Base-by-base conservation (phyloP, 2,888 invertebrate species). In the Chloroclystis v-ata region DNA sequence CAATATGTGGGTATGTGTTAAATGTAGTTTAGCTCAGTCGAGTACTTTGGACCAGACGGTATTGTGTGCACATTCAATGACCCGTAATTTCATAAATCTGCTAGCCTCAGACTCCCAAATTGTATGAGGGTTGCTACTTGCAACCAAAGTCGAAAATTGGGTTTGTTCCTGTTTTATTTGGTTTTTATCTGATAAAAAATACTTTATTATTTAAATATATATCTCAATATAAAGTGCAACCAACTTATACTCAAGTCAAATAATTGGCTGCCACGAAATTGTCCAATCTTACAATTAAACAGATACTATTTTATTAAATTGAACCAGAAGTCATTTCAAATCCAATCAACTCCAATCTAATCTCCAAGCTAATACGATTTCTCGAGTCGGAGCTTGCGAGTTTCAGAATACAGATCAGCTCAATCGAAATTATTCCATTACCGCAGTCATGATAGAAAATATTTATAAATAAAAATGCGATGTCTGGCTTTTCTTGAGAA, bases 401-500 rank as follows among this genome's bases (percentile, higher is more conserved):
- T 69, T 78, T 73, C 72, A 69, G 82, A 79, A 84, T 84, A 82
- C 77, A 74, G 76, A 85, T 79, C 70, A 80, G 78, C 59, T 69
- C 54, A 51, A 66, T 75, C 67, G 71, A 76, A 79, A 82, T 82
- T 81, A 82, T 83, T 83, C 80, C 78, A 79, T 79, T 78, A 76
- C 72, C 60, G 54, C 70, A 69, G 68, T 72, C 70, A 71, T 70
- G 65, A 73, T 75, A 77, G 73, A 74, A 76, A 77, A 80, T 50
- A 69, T 75, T 80, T 74, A 80, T 82, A 82, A 84, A 84, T 82
- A 83, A 80, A 76, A 83, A 78, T 78, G 73, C 61, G 61, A 67
- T 62, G 78, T 74, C 74, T 76, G 72, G 59, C 75, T 73, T 75
- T 84, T 83, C 80, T 78, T 74, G 78, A 65, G 75, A 84, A 87